A percentile compares a stretch with the other conserved stretches of the same genome.
These are phyloP conservation scores for Synergus umbraculus DNA, from an alignment of 2,888 invertebrate genomes.

Conservation along the genomic window DNA sequence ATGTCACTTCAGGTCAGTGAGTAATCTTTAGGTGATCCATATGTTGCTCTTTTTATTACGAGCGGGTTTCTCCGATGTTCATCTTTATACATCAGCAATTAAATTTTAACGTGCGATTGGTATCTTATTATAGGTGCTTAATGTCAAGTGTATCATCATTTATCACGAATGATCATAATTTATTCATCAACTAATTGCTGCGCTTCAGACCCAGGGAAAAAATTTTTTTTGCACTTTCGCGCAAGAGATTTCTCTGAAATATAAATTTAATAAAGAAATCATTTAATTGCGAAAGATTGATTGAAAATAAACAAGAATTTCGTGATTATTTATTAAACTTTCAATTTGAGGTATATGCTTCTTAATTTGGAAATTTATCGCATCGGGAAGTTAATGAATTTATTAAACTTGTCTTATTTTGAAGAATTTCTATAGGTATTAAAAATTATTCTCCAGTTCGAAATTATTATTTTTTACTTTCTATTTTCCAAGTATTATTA, in stretches of 20 bases:
- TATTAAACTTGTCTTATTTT: no score
- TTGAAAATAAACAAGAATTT: neutral
- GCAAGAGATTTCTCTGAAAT: neutral
- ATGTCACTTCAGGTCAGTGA: neutral
- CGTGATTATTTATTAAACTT: no score
- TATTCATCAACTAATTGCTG: neutral
- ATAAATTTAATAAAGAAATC: neutral
- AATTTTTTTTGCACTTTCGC: neutral
- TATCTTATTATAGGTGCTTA: neutral
- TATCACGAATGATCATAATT: neutral
- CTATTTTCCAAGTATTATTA: neutral
- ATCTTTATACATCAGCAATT: neutral
- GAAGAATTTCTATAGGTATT: no score
- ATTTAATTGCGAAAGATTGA: neutral
- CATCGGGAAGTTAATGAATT: no score
- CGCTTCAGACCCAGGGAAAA: neutral
- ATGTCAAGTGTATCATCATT: conserved; percentile 6
- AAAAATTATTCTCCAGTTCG: no score
- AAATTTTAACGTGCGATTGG: neutral
- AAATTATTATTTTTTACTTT: neutral
- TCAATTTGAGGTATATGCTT: no score
- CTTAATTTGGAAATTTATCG: no score
- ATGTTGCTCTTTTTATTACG: neutral
- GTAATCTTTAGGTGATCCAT: neutral
- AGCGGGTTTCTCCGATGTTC: neutral